Evolutionary conservation across 2,797 vertebrate genomes (phyloP), one percentile per base, ranked within the genome.

Genomic region (Gephyroberyx darwinii): DNA sequence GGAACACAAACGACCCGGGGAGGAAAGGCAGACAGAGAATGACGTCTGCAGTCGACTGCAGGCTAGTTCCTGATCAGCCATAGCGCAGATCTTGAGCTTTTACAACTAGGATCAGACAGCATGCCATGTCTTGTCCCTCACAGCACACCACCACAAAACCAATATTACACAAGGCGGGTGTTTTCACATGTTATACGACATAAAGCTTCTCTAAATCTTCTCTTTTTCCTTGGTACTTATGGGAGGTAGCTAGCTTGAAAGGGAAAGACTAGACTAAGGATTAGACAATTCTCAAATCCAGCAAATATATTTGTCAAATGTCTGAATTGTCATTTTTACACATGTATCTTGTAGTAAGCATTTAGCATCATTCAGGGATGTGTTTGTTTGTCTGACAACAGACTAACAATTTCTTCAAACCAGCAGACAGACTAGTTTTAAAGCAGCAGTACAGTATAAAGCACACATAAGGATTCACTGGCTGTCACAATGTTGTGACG

Each of bases 41-140:
- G 62, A 54, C 26, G 6, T 31, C 52, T 31, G 26, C 52, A 31
- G 52, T 31, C 13, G 13, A 5, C 52, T 54, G 22, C 52, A 53
- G 52, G 20, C 37, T 13, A 47, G 55, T 14, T 54, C 12, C n/a
- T 19, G 10, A 69, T 20, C 59, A 31, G 59, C 37, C 26, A 3
- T 8, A 57, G 10, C 8, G 30, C 39, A 41, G 14, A 69, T 68
- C 37, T 64, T 43, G 62, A 75, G 72, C 47, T 70, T 75, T 26
- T 1, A 47, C 57, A 39, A 30, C 2, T 5, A 1, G 69, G 52
- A 57, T 81, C 56, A 35, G 9, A 14, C 6, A 59, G 56, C 88
- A 1, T 77, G 89, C 48, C 63, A 0, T 16, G 66, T 67, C 86
- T 84, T 80, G 82, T 74, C 67, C 64, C 65, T 43, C 39, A 30